Conservation (phyloP, 2,113 vertebrate genomes). For the Zosterops lateralis region DNA sequence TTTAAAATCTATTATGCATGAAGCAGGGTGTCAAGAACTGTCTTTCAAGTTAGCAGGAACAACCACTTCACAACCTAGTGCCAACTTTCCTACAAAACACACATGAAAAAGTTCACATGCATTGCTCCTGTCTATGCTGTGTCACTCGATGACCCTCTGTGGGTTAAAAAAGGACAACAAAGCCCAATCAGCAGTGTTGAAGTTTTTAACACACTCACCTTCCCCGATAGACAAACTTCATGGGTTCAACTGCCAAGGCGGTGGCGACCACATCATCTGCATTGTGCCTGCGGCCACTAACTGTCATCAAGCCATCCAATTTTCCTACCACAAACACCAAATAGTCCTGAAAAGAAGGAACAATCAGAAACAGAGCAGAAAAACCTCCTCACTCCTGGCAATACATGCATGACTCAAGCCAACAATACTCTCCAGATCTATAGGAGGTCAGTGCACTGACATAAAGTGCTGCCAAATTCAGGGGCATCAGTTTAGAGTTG, state of each 20-base stretch:
- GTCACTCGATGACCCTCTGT: background rate
- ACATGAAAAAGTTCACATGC: background rate
- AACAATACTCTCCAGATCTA: background rate
- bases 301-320: slow-evolving; percentile 91
- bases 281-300: slow-evolving; percentile 87
- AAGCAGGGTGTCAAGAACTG: background rate
- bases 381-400: background rate
- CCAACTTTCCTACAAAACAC: background rate
- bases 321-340: slow-evolving; percentile 92
- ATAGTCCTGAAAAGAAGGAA: slow-evolving; percentile 78
- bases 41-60: background rate
- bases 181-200: background rate
- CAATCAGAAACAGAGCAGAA: background rate
- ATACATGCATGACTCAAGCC: background rate
- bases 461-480: background rate
- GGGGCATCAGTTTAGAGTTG: background rate
- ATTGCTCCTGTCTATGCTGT: too few relatives aligned
- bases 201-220: slow-evolving; percentile 75
- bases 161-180: background rate
- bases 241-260: slow-evolving; percentile 89
- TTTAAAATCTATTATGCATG: background rate
- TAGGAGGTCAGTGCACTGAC: background rate
- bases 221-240: slow-evolving; percentile 97
- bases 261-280: slow-evolving; percentile 93
- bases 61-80: background rate